Evolutionary conservation across 2,888 invertebrate genomes (phyloP), one percentile per base, ranked within the genome.

Genomic region (Neoitamus cyanurus): DNA sequence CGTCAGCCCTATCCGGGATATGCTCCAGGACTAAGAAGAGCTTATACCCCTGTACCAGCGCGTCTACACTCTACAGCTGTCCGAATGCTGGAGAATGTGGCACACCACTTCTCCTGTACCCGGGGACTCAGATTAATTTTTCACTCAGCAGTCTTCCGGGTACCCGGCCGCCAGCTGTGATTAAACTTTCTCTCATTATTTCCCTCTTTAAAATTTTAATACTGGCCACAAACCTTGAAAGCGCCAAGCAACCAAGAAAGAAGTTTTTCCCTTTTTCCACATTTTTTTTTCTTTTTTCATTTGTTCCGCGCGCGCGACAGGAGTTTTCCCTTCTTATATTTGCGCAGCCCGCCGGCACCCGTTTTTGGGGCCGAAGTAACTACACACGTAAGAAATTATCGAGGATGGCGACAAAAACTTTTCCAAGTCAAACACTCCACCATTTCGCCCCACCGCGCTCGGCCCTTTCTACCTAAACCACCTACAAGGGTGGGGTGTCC

Each of bases 131-230:
- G 46, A 77, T 77, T 77, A 77, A 77, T 77, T 77, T 77, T 77
- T 46, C 77, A 80, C 78, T 58, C 58, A 58, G 58, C 78, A 80
- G 48, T 58, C 58, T 58, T 80, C 58, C 11, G 11, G n/a, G 46
- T 28, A 20, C 13, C 31, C 30, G 34, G 48, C 78, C 36, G 31
- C 58, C 78, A 58, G 78, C 78, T 80, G 78, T 80, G 78, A 80
- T 80, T 80, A 80, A 80, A 80, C 78, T 80, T 80, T 80, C 78
- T 34, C 78, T 80, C 78, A 80, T 80, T 80, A 80, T 80, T 80
- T 80, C 58, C 78, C 78, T 58, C 58, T 80, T 80, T 80, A 58
- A 80, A 80, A 80, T 80, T 80, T 80, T 80, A 80, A 80, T 80
- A 80, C 78, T 80, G 15, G 25, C 30, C 78, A 48, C 78, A 80